Evolutionary conservation across 2,113 vertebrate species (phyloP), one percentile per base, ranked within the genome.

Genomic region (Gallinago paraguaiae): DNA sequence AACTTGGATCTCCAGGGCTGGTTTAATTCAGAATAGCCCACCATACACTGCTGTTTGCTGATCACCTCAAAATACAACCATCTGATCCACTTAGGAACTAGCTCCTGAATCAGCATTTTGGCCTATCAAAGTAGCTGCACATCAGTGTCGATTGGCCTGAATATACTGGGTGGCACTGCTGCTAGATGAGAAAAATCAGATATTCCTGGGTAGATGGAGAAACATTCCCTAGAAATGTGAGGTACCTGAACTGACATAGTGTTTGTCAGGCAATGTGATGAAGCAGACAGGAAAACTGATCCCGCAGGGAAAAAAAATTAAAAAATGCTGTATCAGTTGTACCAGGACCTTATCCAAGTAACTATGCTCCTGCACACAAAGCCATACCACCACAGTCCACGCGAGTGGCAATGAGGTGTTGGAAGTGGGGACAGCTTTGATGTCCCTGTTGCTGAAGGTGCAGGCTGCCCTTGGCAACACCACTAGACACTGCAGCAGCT

Each of bases 301-400:
- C 19, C 61, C 5, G 0, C 6, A 61, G 37, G 14, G 13, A 24
- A 54, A 41, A 75, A 46, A 39, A 37, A 53, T 23, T 50, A 33
- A 75, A 46, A n/a, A 53, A 19, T 2, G 7, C 11, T 64, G 8
- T 39, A 19, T 39, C 9, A 6, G 23, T 70, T 90, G 31, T 20
- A 46, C 0, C 12, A 8, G 13, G 41, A 67, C 33, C 22, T 96
- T 54, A 25, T n/a, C 31, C 8, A 25, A 43, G 37, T 54, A 69
- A 41, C 6, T 22, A 24, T 0, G 0, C 7, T 88, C 54, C 45
- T 37, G 16, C 9, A 39, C 13, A n/a, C 0, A 2, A 67, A 81
- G 22, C 43, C 3, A 3, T 45, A 23, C 19, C 12, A 19, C 6
- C 23, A n/a, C 30, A 60, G 60, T 37, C 46, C 28, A 37, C 30